These are phyloP conservation scores for Periphyllus acericola DNA, from an alignment of 2,888 invertebrate genomes.

Conservation along the genomic window DNA sequence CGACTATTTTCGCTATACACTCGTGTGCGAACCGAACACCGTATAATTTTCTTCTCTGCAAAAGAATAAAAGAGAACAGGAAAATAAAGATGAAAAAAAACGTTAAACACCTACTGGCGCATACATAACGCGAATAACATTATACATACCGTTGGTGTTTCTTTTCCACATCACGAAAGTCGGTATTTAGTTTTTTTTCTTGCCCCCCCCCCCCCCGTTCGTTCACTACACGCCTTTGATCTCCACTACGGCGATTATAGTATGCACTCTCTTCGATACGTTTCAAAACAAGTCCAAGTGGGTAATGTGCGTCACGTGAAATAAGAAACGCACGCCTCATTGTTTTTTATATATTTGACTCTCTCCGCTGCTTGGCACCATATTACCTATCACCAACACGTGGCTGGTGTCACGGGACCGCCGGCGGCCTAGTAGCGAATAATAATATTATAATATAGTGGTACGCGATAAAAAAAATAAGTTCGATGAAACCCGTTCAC, in stretches of 20 bases:
- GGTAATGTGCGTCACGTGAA: not conserved
- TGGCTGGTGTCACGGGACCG: not conserved
- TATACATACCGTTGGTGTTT: not conserved
- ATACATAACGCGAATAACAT: not conserved
- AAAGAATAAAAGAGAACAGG: too few relatives aligned
- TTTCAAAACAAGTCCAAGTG: not conserved
- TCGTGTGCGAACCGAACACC: too few relatives aligned
- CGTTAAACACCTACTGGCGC: too few relatives aligned
- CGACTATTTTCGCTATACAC: too few relatives aligned
- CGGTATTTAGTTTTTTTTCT: not conserved
- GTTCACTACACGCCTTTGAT: slow-evolving; percentile 16
- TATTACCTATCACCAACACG: not conserved
- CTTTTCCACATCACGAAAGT: not conserved
- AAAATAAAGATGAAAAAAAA: too few relatives aligned
- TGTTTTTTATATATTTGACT: not conserved
- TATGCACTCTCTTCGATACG: slow-evolving; percentile 2
- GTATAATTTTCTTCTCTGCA: too few relatives aligned
- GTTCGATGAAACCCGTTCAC: too few relatives aligned
- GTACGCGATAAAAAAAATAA: too few relatives aligned
- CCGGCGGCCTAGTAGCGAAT: too few relatives aligned
- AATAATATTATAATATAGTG: too few relatives aligned
- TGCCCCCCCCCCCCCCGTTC: not conserved
- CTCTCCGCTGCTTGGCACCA: not conserved
- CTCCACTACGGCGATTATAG: not conserved
- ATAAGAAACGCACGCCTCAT: not conserved